Evolutionary conservation across 2,797 vertebrate species (phyloP).

Genomic region (Xenentodon cancila): DNA sequence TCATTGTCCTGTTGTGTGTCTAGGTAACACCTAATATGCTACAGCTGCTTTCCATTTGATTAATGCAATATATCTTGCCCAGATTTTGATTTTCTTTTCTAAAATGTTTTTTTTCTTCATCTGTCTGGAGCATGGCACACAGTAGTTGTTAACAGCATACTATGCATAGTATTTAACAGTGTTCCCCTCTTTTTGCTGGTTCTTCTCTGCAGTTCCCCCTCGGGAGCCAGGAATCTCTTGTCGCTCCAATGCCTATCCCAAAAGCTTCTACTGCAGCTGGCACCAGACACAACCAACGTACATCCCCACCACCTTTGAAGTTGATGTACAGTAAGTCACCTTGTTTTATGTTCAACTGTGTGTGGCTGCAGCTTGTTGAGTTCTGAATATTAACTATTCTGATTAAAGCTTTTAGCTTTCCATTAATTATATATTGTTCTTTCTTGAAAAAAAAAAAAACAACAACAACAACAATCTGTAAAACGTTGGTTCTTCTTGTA

Average conservation of each 20-base stretch:
- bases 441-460: no score
- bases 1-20: no score
- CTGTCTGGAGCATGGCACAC: no score
- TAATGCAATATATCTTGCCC: slow-evolving; percentile 21
- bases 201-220: slow-evolving; percentile 81
- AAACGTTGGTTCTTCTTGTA: no score
- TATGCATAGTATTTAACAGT: neutral
- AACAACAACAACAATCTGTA: no score
- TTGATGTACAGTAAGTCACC: slow-evolving; percentile 91
- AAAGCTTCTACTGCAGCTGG: slow-evolving; percentile 99
- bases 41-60: slow-evolving; percentile 39
- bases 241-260: slow-evolving; percentile 96
- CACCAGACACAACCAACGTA: slow-evolving; percentile 88
- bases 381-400: neutral
- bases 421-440: no score
- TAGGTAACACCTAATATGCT: slow-evolving; percentile 37
- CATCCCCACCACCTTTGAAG: slow-evolving; percentile 93
- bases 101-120: neutral
- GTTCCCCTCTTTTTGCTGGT: neutral
- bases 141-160: neutral
- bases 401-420: no score
- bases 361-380: neutral
- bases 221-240: slow-evolving; percentile 90
- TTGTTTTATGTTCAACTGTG: neutral
- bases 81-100: slow-evolving; percentile 4